These are phyloP conservation scores for Trochalopteron elliotii DNA, from an alignment of 2,113 vertebrate species.

Conservation along the genomic window DNA sequence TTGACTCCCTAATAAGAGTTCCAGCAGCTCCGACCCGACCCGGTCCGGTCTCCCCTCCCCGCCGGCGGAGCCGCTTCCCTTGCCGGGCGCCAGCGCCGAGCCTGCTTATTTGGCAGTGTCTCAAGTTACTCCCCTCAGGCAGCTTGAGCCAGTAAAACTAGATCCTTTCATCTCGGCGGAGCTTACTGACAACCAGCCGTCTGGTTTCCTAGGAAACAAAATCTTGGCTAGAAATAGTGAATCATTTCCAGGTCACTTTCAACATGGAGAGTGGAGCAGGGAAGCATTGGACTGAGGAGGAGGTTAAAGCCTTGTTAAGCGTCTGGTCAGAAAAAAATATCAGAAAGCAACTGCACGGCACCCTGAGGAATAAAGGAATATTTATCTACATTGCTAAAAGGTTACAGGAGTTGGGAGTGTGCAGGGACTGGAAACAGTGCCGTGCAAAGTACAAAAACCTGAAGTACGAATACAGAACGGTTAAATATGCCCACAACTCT, in stretches of 20 bases:
- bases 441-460: slow-evolving; percentile 87
- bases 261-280: slow-evolving; percentile 87
- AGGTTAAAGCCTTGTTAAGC: slow-evolving; percentile 85
- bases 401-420: slow-evolving; percentile 84
- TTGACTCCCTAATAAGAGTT: not conserved
- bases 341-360: slow-evolving; percentile 76
- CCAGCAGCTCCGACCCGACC: not conserved
- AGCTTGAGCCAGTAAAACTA: slow-evolving; percentile 94
- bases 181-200: slow-evolving; percentile 87
- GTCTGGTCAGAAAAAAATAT: slow-evolving; percentile 87
- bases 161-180: slow-evolving; percentile 81
- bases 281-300: slow-evolving; percentile 82
- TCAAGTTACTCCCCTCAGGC: slow-evolving; percentile 89
- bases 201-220: slow-evolving; percentile 96
- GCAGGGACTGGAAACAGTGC: slow-evolving; percentile 89
- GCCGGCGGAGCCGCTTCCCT: slow-evolving; percentile 35
- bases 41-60: not conserved
- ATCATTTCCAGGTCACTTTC: slow-evolving; percentile 93
- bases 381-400: slow-evolving; percentile 89
- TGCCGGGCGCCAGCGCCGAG: not conserved
- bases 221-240: slow-evolving; percentile 85
- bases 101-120: slow-evolving; percentile 84
- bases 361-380: slow-evolving; percentile 85
- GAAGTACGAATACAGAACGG: slow-evolving; percentile 84
- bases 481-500: slow-evolving; percentile 72